Evolutionary conservation across 92 coral and sea anemone genomes (phyloP).

Genomic region (Galaxea fascicularis): DNA sequence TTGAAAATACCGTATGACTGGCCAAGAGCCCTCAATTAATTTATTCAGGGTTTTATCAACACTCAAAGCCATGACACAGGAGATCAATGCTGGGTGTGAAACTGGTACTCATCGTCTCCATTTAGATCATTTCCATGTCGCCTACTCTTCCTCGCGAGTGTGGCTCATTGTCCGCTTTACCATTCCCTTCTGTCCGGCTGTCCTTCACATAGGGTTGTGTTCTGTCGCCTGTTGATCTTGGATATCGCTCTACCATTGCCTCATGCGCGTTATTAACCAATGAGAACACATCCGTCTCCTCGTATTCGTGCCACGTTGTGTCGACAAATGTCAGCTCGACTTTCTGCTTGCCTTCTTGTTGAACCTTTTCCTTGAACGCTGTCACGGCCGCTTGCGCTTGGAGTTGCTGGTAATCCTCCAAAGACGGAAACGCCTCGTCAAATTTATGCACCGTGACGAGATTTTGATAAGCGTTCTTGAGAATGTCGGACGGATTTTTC

Average conservation of each 20-base stretch:
- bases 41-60: too few species aligned
- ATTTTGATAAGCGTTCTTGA: slow-evolving; percentile 76
- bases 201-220: slow-evolving; percentile 72
- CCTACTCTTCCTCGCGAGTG: background rate
- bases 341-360: slow-evolving; percentile 78
- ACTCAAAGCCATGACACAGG: too few species aligned
- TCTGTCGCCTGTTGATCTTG: slow-evolving; percentile 87
- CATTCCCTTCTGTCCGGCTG: background rate
- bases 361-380: slow-evolving; percentile 80
- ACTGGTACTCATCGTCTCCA: background rate
- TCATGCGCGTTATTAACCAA: slow-evolving; percentile 72
- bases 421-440: slow-evolving; percentile 74
- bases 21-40: too few species aligned
- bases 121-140: slow-evolving; percentile 30
- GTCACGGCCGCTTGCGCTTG: slow-evolving; percentile 85
- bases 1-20: too few species aligned
- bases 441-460: slow-evolving; percentile 73
- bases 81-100: background rate
- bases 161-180: background rate
- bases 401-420: slow-evolving; percentile 75
- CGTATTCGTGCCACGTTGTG: slow-evolving; percentile 79
- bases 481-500: slow-evolving; percentile 73
- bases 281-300: slow-evolving; percentile 57
- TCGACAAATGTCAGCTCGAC: slow-evolving; percentile 80
- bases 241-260: slow-evolving; percentile 79